Base-by-base conservation (phyloP, 2,113 vertebrate genomes). In the Chionis minor region DNA sequence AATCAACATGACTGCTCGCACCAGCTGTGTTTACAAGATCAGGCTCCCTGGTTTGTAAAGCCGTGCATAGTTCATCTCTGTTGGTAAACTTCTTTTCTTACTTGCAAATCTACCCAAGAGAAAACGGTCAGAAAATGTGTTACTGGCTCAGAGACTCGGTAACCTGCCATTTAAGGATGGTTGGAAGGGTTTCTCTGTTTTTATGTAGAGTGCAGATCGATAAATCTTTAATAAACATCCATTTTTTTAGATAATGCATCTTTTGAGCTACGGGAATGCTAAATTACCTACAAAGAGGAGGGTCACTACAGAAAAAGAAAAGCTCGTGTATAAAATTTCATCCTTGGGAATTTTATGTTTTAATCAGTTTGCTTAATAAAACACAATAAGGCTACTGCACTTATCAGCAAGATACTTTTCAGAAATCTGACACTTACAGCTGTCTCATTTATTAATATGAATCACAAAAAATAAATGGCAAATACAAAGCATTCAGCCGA, bases 361-460 rank as follows among this genome's bases (percentile, higher is more conserved):
- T 98, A 97, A 98, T 98, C 96, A 97, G 96, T 98, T 98, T 98
- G 98, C 98, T 99, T 98, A 98, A 98, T 98, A 98, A 99, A 98
- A 98, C 97, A 94, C 95, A 98, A 96, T 98, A 95, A 98, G 94
- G 84, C 73, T 95, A 93, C 96, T 98, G 94, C 89, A 96, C 91
- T 97, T 97, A 98, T 98, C 98, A 98, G 74, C 96, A 98, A 97
- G 97, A 97, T 98, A 95, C 96, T 98, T 95, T 97, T 98, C 98
- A 98, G 97, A 98, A 98, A 98, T 98, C 95, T 90, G 93, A 97
- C 97, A 97, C 98, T 98, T 98, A 98, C 75, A 96, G 93, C 84
- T 97, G 92, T 96, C 96, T 98, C 97, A 96, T 98, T 98, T 98
- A 97, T 98, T 98, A 97, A 97, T 94, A 69, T 91, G 84, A 96